Evolutionary conservation across 2,888 invertebrate genomes (phyloP).

Genomic region (Epirrita christyi): DNA sequence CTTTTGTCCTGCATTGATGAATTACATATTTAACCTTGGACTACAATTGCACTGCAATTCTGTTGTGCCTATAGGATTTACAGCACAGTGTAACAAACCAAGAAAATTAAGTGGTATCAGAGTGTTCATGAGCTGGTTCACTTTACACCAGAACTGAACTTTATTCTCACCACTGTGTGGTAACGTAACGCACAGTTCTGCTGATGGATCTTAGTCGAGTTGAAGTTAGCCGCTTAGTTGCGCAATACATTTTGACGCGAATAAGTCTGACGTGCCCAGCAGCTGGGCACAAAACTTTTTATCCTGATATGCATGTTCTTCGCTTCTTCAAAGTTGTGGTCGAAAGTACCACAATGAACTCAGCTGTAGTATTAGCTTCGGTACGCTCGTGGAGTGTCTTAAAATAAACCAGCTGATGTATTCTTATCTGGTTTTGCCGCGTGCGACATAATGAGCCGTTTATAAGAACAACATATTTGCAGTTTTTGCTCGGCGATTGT

Average conservation of each 20-base stretch:
- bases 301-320: no score
- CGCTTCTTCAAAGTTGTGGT: no score
- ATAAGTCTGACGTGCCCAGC: no score
- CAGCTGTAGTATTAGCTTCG: no score
- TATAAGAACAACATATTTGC: constrained; percentile 38
- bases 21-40: constrained; percentile 36
- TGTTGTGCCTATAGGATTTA: constrained; percentile 28
- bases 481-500: constrained; percentile 60
- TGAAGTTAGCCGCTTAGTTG: no score
- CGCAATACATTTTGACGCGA: no score
- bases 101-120: constrained; percentile 46
- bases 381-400: no score
- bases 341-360: no score
- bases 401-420: constrained; percentile 3
- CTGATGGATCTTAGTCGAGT: no score
- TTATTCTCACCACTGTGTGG: no score
- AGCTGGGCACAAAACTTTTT: no score
- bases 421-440: constrained; percentile 33
- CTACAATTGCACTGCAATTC: constrained; percentile 39
- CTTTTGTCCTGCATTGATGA: constrained; percentile 31
- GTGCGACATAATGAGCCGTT: constrained; percentile 48
- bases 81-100: constrained; percentile 44
- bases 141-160: constrained; percentile 28
- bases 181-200: no score
- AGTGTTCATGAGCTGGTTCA: neutral